Base-by-base conservation (phyloP, 2,797 vertebrate genomes). In the Pelobates cultripes region DNA sequence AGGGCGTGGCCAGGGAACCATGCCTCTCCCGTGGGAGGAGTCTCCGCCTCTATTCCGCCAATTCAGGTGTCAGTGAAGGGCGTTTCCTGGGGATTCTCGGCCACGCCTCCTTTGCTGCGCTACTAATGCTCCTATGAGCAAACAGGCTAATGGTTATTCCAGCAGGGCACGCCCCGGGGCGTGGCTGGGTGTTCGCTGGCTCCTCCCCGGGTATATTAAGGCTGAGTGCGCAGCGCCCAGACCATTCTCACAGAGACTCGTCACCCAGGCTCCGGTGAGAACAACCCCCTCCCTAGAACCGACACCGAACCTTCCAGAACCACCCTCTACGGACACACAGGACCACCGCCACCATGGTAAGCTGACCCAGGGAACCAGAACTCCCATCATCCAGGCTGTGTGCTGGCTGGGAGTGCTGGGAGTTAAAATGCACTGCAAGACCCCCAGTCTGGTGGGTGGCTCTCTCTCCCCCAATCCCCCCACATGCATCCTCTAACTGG, bases 231-330 rank as follows among this genome's bases (percentile, higher is more conserved):
- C 82, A 85, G 84, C 83, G 82, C 81, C 78, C 81, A 75, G 85
- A 87, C 88, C 90, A 83, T 89, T 90, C 90, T 90, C 90, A 90
- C 89, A 13, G 90, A 90, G 89, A 86, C 83, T 74, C 87, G 90
- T 90, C 86, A 60, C 89, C 69, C 88, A 60, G 88, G 88, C 89
- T 90, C 89, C 41, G 83, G 89, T 90, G 89, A 90, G 89, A 90
- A 83, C 42, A 51, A 51, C 70, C 78, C 83, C 63, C 17, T 55
- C 53, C 45, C 67, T 28, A 28, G 28, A 28, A 28, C 28, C 3
- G 45, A 8, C 0, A 57, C 81, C 80, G 76, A 76, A 15, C 66
- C 63, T 61, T 2, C 8, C 42, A 55, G 74, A n/a, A 12, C 13
- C 47, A 51, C 5, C 10, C 28, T 28, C 2, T 28, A 10, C 45